Evolutionary conservation across 2,113 vertebrate genomes (phyloP).

Genomic region (Myotis brandtii): DNA sequence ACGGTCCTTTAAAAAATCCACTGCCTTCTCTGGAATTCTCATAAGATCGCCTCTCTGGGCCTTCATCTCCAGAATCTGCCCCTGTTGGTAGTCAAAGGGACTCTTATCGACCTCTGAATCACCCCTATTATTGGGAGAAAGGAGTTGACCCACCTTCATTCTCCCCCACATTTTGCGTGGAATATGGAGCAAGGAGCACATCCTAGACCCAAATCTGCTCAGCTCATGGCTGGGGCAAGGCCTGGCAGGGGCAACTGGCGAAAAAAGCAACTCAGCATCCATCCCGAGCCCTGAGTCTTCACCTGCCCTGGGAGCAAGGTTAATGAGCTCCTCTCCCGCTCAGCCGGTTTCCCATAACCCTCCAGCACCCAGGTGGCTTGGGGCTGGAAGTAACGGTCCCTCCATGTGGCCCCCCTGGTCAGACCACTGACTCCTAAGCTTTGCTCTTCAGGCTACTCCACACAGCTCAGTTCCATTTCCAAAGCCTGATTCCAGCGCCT

Average conservation of each 20-base stretch:
- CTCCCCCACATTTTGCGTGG: not conserved
- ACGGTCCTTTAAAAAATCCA: conserved; percentile 1
- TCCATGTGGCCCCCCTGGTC: not conserved
- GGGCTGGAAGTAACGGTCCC: conserved; percentile 6
- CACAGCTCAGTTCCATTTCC: not conserved
- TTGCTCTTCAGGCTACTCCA: not conserved
- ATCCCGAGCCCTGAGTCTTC: not conserved
- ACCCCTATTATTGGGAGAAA: not conserved
- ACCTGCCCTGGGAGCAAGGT: conserved; percentile 29
- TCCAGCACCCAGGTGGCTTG: conserved; percentile 30
- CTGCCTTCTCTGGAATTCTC: conserved; percentile 17
- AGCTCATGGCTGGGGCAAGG: not conserved
- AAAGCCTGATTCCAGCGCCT: not conserved
- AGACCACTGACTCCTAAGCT: not conserved
- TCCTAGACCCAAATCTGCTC: not conserved
- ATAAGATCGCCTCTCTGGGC: not conserved
- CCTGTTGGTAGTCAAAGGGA: not conserved
- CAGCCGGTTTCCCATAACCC: not conserved
- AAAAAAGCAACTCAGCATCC: not conserved
- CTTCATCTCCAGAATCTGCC: not conserved
- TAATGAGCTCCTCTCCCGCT: conserved; percentile 21
- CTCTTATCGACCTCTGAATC: not conserved
- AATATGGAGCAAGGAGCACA: not conserved
- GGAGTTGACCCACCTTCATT: not conserved
- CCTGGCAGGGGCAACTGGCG: not conserved